These are phyloP conservation scores for Gobio occitaniae DNA, from an alignment of 2,797 vertebrate genomes.

Conservation along the genomic window DNA sequence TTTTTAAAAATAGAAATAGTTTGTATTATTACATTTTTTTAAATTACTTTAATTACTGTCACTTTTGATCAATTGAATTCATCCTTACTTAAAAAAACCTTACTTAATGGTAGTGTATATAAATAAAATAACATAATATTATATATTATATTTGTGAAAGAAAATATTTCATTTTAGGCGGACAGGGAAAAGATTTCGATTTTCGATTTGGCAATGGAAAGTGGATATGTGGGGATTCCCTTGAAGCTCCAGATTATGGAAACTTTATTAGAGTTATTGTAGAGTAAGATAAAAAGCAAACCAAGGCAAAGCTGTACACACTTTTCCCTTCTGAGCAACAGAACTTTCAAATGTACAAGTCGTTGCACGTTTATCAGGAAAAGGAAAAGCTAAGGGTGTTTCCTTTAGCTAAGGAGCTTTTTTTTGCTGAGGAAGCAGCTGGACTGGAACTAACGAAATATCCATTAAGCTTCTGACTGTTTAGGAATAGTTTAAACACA, in stretches of 20 bases:
- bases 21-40: not conserved
- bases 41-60: not conserved
- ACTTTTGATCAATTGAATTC: not conserved
- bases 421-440: conserved; percentile 59
- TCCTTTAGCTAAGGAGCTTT: conserved; percentile 65
- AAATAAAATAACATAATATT: not conserved
- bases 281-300: not conserved
- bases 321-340: conserved; percentile 10
- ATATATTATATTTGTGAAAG: not conserved
- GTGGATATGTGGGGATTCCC: not conserved
- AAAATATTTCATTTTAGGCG: not conserved
- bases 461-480: conserved; percentile 20
- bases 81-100: not conserved
- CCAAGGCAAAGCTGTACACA: conserved; percentile 14
- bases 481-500: not conserved
- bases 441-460: conserved; percentile 39
- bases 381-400: conserved; percentile 69
- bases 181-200: not conserved
- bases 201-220: not conserved
- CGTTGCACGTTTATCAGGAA: conserved; percentile 71
- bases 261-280: conserved; percentile 5
- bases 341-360: conserved; percentile 53
- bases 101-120: not conserved
- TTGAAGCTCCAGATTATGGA: not conserved
- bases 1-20: not conserved